Evolutionary conservation across 2,888 invertebrate genomes (phyloP).

Genomic region (Drosophila limbata): DNA sequence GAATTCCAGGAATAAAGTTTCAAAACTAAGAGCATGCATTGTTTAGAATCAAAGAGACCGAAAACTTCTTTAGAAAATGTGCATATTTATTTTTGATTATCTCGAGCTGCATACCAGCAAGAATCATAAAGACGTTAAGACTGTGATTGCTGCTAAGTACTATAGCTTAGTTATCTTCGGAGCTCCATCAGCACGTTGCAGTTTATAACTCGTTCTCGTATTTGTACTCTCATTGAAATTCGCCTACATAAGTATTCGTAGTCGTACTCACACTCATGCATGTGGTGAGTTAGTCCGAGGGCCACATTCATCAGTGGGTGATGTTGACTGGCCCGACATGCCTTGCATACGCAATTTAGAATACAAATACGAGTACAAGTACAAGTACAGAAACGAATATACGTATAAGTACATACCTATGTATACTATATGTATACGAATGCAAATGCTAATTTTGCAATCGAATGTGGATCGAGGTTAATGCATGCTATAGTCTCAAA

Average conservation of each 20-base stretch:
- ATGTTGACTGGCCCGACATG: constrained; percentile 37
- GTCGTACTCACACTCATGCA: constrained; percentile 2
- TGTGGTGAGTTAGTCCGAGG: constrained; percentile 13
- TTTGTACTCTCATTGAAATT: neutral
- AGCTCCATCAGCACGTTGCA: constrained; percentile 31
- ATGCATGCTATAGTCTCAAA: constrained; percentile 40
- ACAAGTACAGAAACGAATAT: neutral
- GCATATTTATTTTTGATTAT: neutral
- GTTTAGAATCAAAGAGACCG: constrained; percentile 1
- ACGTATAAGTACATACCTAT: constrained; percentile 3
- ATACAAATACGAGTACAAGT: constrained; percentile 13
- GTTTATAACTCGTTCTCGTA: constrained; percentile 30
- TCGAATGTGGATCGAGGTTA: constrained; percentile 76
- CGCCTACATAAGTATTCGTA: neutral
- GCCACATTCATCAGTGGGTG: constrained; percentile 44
- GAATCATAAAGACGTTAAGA: constrained; percentile 1
- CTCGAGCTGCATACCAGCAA: neutral
- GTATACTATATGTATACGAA: constrained; percentile 7
- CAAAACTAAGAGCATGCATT: neutral
- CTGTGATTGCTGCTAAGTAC: constrained; percentile 33
- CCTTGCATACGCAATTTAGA: constrained; percentile 56
- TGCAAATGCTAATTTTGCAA: constrained; percentile 56
- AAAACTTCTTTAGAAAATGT: neutral
- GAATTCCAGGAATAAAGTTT: too few species aligned
- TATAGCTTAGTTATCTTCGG: constrained; percentile 21